Percentiles rank a stretch among this genome's conserved stretches.
phyloP scores from a whole-genome alignment of 2,797 vertebrate species.

The Hemibagrus guttatus region DNA sequence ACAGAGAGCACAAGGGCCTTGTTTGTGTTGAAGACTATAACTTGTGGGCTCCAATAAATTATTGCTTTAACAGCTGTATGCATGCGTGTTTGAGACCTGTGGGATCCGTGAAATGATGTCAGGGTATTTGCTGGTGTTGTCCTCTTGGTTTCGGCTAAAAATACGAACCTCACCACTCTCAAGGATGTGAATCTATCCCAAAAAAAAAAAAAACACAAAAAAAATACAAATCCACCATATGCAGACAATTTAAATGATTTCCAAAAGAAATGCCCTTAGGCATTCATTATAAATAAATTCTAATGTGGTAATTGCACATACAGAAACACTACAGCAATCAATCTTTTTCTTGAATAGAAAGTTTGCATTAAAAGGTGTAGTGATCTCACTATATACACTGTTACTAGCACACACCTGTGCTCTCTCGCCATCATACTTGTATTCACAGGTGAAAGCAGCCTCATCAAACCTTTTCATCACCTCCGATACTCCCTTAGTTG shows the following conservation, averaged over 20 bases:
- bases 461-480: slow-evolving; percentile 90
- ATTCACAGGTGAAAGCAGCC: slow-evolving; percentile 89
- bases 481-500: slow-evolving; percentile 85
- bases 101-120: slow-evolving; percentile 86
- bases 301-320: neutral
- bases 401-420: slow-evolving; percentile 77
- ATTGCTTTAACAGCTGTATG: neutral
- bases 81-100: slow-evolving; percentile 71
- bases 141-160: slow-evolving; percentile 92
- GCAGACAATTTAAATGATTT: neutral
- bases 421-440: slow-evolving; percentile 91
- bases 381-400: neutral
- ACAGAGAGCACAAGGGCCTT: neutral
- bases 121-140: slow-evolving; percentile 89
- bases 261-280: neutral
- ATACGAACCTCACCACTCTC: slow-evolving; percentile 83
- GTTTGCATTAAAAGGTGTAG: neutral
- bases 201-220: neutral
- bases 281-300: neutral
- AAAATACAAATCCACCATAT: neutral
- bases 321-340: neutral
- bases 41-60: neutral
- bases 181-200: slow-evolving; percentile 84
- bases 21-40: neutral
- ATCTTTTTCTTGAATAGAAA: neutral